A percentile compares a stretch with the other conserved stretches of the same genome.
Evolutionary conservation across 2,113 vertebrate genomes (phyloP).

Genomic region (Oncorhynchus keta): DNA sequence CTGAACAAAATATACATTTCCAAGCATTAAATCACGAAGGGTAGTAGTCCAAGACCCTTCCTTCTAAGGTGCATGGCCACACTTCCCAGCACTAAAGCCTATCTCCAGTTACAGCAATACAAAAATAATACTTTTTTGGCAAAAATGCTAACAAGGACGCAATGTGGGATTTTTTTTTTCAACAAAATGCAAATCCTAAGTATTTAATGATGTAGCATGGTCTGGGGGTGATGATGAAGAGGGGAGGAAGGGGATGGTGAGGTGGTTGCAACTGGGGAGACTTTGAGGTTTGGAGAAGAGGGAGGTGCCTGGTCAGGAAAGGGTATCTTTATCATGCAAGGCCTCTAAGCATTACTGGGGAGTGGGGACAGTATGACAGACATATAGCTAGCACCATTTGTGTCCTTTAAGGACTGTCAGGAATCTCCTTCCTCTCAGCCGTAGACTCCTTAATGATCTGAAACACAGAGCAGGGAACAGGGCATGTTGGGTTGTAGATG

Average conservation of each 20-base stretch:
- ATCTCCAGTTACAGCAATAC: constrained; percentile 7
- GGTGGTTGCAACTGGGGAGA: background rate
- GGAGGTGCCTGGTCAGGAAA: background rate
- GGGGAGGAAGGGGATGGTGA: background rate
- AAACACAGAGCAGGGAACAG: constrained; percentile 12
- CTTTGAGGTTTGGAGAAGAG: constrained; percentile 29
- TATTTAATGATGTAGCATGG: background rate
- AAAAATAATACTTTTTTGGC: constrained; percentile 4
- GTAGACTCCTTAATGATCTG: constrained; percentile 79
- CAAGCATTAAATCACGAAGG: no score
- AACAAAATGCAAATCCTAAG: background rate
- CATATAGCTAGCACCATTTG: background rate
- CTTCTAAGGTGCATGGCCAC: background rate
- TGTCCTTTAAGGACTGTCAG: constrained; percentile 17
- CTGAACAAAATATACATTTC: constrained; percentile 7
- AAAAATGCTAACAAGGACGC: background rate
- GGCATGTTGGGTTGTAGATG: background rate
- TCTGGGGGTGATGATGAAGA: background rate
- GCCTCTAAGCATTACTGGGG: background rate
- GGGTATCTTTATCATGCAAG: background rate
- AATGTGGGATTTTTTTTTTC: background rate
- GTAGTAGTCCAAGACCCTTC: background rate
- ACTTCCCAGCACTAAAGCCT: background rate
- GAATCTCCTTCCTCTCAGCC: constrained; percentile 74
- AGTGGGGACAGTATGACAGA: constrained; percentile 2